A percentile compares a stretch with the other conserved stretches of the same genome.
Conservation (phyloP, 2,113 vertebrate species). For the Tychaedon coryphoeus region DNA sequence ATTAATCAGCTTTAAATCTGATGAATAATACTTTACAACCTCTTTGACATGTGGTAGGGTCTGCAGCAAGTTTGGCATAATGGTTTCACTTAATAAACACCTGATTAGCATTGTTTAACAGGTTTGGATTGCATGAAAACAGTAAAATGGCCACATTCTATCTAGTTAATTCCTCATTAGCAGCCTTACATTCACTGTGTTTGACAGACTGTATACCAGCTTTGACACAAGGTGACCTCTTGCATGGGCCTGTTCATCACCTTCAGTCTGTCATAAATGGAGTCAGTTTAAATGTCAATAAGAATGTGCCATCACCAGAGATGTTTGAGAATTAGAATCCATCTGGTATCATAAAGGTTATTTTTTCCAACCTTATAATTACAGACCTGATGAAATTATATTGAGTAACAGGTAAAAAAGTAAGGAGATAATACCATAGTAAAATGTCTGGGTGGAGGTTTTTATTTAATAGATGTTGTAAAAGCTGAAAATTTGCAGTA, state of each 20-base stretch:
- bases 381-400: constrained; percentile 48
- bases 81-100: constrained; percentile 82
- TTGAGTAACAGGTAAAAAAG: constrained; percentile 46
- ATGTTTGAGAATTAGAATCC: constrained; percentile 60
- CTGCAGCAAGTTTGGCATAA: constrained; percentile 73
- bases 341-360: constrained; percentile 70
- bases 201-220: constrained; percentile 74
- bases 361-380: constrained; percentile 63
- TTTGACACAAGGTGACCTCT: constrained; percentile 79
- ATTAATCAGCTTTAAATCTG: constrained; percentile 75
- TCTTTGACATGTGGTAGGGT: constrained; percentile 73
- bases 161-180: constrained; percentile 82
- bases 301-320: constrained; percentile 67
- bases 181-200: constrained; percentile 63
- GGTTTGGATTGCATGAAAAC: constrained; percentile 72
- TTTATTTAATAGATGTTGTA: constrained; percentile 17
- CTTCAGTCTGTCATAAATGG: constrained; percentile 74
- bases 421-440: background rate
- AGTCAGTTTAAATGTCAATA: constrained; percentile 76
- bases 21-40: constrained; percentile 80
- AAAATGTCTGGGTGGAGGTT: background rate
- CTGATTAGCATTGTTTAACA: constrained; percentile 82
- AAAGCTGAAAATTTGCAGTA: background rate
- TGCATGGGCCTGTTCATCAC: constrained; percentile 74
- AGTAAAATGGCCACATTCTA: constrained; percentile 72